These are phyloP conservation scores for Melanotaenia trifasciata DNA, from an alignment of 2,797 vertebrate species.

Conservation along the genomic window DNA sequence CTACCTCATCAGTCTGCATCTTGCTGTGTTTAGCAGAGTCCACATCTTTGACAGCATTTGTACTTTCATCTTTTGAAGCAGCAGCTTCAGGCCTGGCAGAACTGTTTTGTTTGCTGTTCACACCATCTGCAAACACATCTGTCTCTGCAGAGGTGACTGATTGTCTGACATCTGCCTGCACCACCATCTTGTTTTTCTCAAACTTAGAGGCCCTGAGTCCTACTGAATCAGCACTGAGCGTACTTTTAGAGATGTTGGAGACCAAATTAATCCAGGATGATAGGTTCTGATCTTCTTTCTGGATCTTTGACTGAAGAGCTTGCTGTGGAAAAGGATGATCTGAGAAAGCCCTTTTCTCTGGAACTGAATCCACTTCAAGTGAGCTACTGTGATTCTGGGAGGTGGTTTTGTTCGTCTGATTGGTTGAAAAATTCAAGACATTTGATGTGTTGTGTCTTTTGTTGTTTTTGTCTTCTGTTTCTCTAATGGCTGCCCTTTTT, in stretches of 20 bases:
- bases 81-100: neutral
- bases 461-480: neutral
- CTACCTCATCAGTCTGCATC: slow-evolving; percentile 19
- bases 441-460: slow-evolving; percentile 3
- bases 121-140: neutral
- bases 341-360: slow-evolving; percentile 10
- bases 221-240: neutral
- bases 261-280: neutral
- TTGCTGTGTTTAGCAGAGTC: slow-evolving; percentile 12
- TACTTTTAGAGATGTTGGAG: slow-evolving; percentile 1
- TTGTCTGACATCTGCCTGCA: slow-evolving; percentile 1
- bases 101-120: neutral
- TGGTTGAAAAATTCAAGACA: neutral
- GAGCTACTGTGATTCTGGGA: slow-evolving; percentile 6
- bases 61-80: slow-evolving; percentile 20
- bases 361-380: neutral
- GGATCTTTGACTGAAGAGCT: slow-evolving; percentile 10
- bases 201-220: neutral
- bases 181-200: neutral
- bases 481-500: slow-evolving; percentile 37
- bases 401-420: neutral
- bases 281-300: slow-evolving; percentile 15
- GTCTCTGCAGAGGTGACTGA: neutral
- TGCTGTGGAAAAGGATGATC: slow-evolving; percentile 1
- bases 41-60: neutral